Evolutionary conservation across 2,888 invertebrate species (phyloP).

Genomic region (Melanostoma scalare): DNA sequence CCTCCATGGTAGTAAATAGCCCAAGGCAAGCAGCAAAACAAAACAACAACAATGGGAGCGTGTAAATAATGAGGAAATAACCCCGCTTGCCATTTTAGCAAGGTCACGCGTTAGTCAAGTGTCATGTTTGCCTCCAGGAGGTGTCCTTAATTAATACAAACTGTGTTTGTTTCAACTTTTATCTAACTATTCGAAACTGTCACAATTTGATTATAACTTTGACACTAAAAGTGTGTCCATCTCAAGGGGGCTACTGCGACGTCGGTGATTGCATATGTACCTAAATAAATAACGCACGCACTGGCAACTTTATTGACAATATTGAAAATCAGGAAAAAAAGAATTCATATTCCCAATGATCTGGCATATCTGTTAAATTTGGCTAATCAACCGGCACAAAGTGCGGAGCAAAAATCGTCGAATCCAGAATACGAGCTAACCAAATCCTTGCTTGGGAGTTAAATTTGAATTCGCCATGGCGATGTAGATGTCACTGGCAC

Average conservation of each 20-base stretch:
- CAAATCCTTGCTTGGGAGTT: conserved; percentile 19
- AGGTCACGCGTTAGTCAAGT: conserved; percentile 42
- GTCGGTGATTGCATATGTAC: not conserved
- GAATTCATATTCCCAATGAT: conserved; percentile 62
- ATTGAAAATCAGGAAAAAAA: conserved; percentile 39
- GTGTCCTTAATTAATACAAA: conserved; percentile 39
- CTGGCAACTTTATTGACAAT: conserved; percentile 57
- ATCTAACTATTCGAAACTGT: conserved; percentile 36
- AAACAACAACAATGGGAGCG: conserved; percentile 37
- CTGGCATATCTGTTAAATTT: conserved; percentile 71
- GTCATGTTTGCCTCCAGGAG: not conserved
- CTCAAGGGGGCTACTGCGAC: not conserved
- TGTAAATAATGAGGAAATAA: conserved; percentile 48
- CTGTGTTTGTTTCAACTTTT: conserved; percentile 47
- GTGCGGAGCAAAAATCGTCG: conserved; percentile 15
- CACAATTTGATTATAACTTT: conserved; percentile 45
- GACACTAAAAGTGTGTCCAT: not conserved
- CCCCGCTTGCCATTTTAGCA: conserved; percentile 45
- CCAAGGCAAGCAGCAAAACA: not conserved
- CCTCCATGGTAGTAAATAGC: conserved; percentile 18
- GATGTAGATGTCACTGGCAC: not conserved
- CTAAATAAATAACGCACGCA: conserved; percentile 21
- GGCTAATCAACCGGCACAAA: conserved; percentile 63
- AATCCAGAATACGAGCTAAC: conserved; percentile 17
- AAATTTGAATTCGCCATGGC: conserved; percentile 29